Evolutionary conservation across 1,140 invertebrate genomes (phyloP).

Genomic region (Aphis craccivora): DNA sequence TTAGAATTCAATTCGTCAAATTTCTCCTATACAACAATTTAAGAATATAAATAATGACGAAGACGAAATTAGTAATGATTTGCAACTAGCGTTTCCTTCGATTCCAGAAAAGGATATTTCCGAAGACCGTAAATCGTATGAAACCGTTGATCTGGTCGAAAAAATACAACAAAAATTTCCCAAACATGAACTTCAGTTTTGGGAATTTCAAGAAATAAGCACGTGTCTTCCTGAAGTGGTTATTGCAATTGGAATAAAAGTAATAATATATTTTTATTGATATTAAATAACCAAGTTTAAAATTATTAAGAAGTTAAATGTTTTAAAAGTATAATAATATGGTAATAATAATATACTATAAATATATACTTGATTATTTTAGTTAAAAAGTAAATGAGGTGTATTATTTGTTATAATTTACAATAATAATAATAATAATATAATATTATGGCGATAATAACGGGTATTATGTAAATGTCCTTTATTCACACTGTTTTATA

Average conservation of each 20-base stretch:
- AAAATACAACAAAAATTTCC: slow-evolving; percentile 54
- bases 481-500: not conserved
- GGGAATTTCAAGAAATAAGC: slow-evolving; percentile 54
- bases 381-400: no score
- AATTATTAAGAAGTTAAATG: not conserved
- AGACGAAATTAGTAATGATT: not conserved
- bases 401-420: not conserved
- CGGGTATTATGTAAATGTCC: not conserved
- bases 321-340: not conserved
- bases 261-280: not conserved
- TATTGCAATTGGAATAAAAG: slow-evolving; percentile 44
- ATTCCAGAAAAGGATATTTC: not conserved
- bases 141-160: slow-evolving; percentile 21
- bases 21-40: slow-evolving; percentile 45
- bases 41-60: slow-evolving; percentile 19
- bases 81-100: not conserved
- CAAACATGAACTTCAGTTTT: slow-evolving; percentile 52
- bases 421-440: not conserved
- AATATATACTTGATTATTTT: no score
- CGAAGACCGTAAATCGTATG: not conserved
- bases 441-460: not conserved
- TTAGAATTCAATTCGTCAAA: slow-evolving; percentile 53
- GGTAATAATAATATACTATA: no score
- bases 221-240: slow-evolving; percentile 51
- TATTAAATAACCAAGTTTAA: not conserved